These are phyloP conservation scores for Cataglyphis rosenhaueri DNA, from an alignment of 2,888 invertebrate species.

Conservation along the genomic window DNA sequence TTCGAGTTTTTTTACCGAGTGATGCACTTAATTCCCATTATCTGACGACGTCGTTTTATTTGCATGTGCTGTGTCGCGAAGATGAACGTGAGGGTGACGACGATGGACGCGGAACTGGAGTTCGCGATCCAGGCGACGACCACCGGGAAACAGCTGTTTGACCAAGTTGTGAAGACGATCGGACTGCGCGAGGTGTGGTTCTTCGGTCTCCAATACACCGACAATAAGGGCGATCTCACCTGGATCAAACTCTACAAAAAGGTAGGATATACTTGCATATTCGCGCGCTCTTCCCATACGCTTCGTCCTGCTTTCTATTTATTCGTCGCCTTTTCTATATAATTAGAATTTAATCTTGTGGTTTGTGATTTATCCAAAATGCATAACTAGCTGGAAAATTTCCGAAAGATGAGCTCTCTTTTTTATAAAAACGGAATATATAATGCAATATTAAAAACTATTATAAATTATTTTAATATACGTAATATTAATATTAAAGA, in stretches of 20 bases:
- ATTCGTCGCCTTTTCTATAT: neutral
- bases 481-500: neutral
- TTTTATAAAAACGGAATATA: neutral
- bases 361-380: neutral
- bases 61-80: conserved; percentile 84
- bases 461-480: neutral
- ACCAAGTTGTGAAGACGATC: conserved; percentile 99
- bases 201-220: conserved; percentile 99
- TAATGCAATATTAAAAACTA: neutral
- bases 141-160: conserved; percentile 99
- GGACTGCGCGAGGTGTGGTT: conserved; percentile 99
- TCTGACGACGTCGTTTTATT: conserved; percentile 52
- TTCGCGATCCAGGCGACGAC: conserved; percentile 99
- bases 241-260: conserved; percentile 99
- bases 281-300: neutral
- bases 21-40: conserved; percentile 27
- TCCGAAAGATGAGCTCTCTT: neutral
- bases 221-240: conserved; percentile 98
- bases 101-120: conserved; percentile 99
- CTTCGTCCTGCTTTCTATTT: neutral
- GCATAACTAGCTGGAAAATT: neutral
- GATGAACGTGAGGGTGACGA: conserved; percentile 99
- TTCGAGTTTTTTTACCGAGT: neutral
- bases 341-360: neutral
- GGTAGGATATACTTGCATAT: conserved; percentile 88